Conservation (phyloP, 2,888 invertebrate genomes). For the Volucella bombylans region DNA sequence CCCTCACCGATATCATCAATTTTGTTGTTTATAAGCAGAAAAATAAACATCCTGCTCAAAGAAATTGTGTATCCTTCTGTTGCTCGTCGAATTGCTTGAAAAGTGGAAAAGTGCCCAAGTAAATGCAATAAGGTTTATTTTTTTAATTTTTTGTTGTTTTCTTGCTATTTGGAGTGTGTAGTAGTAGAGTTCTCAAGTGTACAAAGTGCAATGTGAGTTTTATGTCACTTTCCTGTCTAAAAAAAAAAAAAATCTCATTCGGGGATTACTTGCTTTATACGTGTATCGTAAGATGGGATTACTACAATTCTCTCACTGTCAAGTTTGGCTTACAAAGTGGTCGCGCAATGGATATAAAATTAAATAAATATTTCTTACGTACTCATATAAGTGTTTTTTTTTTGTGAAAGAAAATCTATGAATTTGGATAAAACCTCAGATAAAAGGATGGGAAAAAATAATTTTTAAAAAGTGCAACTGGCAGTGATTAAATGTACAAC, state of each 20-base stretch:
- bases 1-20: constrained; percentile 51
- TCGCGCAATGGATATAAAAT: not conserved
- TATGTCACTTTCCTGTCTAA: constrained; percentile 20
- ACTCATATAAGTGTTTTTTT: not conserved
- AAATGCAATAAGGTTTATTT: constrained; percentile 44
- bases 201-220: constrained; percentile 63
- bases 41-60: constrained; percentile 7
- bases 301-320: not conserved
- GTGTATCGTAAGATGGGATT: too few species aligned
- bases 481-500: constrained; percentile 13
- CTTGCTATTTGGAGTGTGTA: not conserved
- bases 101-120: constrained; percentile 66
- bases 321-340: not conserved
- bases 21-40: constrained; percentile 24
- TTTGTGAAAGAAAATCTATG: not conserved
- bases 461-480: too few species aligned
- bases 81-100: constrained; percentile 71
- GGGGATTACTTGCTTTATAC: constrained; percentile 19
- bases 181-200: constrained; percentile 34
- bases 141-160: constrained; percentile 5
- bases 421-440: not conserved
- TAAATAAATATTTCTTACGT: not conserved
- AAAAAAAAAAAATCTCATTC: constrained; percentile 29
- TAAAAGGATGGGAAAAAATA: not conserved
- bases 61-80: constrained; percentile 62